A percentile compares a stretch with the other conserved stretches of the same genome.
Conservation (phyloP, 2,113 vertebrate species). For the Thamnaconus septentrionalis region DNA sequence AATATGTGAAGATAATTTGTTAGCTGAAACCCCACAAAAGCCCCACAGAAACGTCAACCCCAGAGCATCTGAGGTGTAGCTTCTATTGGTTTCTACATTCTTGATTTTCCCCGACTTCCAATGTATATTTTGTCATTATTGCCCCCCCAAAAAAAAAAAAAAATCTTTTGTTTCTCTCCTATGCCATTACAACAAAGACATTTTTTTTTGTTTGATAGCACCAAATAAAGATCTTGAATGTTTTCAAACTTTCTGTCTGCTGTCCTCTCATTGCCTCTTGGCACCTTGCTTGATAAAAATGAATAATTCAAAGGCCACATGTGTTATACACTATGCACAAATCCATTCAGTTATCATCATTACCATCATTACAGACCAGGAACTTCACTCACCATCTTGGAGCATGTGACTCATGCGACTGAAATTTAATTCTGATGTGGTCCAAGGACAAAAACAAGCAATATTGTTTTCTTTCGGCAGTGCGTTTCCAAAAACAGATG, state of each 20-base stretch:
- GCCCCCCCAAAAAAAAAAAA: no score
- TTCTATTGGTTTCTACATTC: conserved; percentile 13
- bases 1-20: conserved; percentile 78
- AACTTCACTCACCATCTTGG: conserved; percentile 56
- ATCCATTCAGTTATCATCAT: conserved; percentile 45
- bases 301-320: conserved; percentile 68
- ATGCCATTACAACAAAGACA: not conserved
- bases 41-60: conserved; percentile 71
- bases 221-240: no score
- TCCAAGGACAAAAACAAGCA: conserved; percentile 27
- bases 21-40: conserved; percentile 77
- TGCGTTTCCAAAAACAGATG: not conserved
- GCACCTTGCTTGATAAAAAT: conserved; percentile 45
- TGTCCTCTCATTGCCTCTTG: conserved; percentile 7
- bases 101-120: conserved; percentile 23
- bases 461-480: not conserved
- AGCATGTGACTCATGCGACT: conserved; percentile 32
- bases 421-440: conserved; percentile 41
- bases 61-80: conserved; percentile 56
- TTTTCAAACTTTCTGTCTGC: not conserved
- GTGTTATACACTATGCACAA: conserved; percentile 56
- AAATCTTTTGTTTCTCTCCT: no score
- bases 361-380: conserved; percentile 47
- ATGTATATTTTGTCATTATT: conserved; percentile 6
- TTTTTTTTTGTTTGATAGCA: not conserved